phyloP scores from a whole-genome alignment of 2,797 vertebrate genomes.

The Allobates femoralis region DNA sequence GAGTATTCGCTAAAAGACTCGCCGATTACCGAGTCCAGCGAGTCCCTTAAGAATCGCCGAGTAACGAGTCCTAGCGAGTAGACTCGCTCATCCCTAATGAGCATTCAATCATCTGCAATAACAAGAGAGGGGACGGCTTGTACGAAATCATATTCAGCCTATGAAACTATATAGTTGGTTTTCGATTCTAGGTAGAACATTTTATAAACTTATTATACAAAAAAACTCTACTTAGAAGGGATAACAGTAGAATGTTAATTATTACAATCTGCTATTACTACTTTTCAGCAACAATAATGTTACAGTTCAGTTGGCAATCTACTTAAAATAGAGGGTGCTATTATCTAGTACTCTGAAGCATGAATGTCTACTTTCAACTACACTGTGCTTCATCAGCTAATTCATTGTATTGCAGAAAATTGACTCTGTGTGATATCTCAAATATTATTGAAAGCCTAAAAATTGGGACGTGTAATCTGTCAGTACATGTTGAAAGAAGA shows the following conservation, averaged over 20 bases:
- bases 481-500: conserved; percentile 18
- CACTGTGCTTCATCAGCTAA: conserved; percentile 35
- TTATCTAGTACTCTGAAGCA: conserved; percentile 44
- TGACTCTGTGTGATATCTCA: conserved; percentile 16
- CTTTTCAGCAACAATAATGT: conserved; percentile 8
- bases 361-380: conserved; percentile 33
- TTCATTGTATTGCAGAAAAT: conserved; percentile 47
- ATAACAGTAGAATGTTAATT: conserved; percentile 12
- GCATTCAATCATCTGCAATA: neutral
- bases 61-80: too few relatives aligned
- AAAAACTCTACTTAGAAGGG: neutral
- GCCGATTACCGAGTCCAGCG: too few relatives aligned
- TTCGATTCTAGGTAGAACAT: neutral
- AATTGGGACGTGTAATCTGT: conserved; percentile 11
- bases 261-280: conserved; percentile 10
- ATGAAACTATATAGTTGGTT: neutral
- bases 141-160: neutral
- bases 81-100: too few relatives aligned
- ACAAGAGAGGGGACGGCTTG: neutral
- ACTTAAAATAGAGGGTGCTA: conserved; percentile 25
- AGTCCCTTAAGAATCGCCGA: too few relatives aligned
- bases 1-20: too few relatives aligned
- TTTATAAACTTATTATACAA: conserved; percentile 7
- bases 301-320: conserved; percentile 26
- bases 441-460: conserved; percentile 18